Evolutionary conservation across 2,888 invertebrate genomes (phyloP).

Genomic region (Hypomecis punctinalis): DNA sequence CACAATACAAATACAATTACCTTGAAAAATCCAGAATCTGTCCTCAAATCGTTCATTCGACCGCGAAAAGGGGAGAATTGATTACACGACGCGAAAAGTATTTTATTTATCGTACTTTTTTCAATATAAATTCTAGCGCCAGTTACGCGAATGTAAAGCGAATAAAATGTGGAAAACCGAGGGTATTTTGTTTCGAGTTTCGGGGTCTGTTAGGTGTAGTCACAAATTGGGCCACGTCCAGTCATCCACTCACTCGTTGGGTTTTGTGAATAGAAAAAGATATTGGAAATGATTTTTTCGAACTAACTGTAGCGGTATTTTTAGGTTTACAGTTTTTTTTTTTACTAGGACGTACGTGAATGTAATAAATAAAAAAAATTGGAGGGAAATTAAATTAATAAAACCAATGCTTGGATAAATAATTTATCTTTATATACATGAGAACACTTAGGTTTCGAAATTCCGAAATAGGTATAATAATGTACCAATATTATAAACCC

Average conservation of each 20-base stretch:
- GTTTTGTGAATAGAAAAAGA: not conserved
- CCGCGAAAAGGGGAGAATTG: constrained; percentile 61
- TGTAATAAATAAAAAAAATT: no score
- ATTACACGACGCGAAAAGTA: constrained; percentile 61
- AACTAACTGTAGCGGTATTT: no score
- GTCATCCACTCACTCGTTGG: not conserved
- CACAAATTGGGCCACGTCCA: constrained; percentile 19
- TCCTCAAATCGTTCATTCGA: constrained; percentile 56
- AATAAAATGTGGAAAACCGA: constrained; percentile 59
- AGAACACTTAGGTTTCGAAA: no score
- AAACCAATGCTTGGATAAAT: no score
- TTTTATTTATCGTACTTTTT: constrained; percentile 62
- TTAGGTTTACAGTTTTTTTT: no score
- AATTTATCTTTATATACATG: no score
- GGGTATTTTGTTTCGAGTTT: constrained; percentile 47
- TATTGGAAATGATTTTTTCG: not conserved
- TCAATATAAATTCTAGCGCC: constrained; percentile 66
- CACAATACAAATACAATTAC: constrained; percentile 44
- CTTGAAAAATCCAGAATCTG: constrained; percentile 38
- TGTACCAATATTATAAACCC: no score
- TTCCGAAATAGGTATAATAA: no score
- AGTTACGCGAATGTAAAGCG: constrained; percentile 58
- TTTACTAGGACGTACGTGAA: no score
- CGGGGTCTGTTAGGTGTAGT: constrained; percentile 18
- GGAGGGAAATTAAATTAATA: no score